Evolutionary conservation across 1,140 invertebrate genomes (phyloP), one percentile per base, ranked within the genome.

Genomic region (Diorhabda elongata): DNA sequence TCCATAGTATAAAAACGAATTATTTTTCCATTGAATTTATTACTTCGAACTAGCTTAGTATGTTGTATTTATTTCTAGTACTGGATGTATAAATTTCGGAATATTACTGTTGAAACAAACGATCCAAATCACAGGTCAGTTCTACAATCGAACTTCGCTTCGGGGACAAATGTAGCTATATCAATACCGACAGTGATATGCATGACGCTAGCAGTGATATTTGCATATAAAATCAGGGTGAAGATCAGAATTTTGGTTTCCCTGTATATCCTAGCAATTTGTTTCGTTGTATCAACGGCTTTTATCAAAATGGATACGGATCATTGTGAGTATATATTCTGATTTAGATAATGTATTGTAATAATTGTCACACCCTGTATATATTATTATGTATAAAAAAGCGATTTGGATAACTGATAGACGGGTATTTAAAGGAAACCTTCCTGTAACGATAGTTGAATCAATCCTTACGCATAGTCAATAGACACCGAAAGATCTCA

Each of bases 71-170:
- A 11, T 64, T 63, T 69, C 58, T 43, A 69, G 67, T 69, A 69
- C n/a, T 69, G 67, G 67, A 69, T 69, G 67, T 64, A 69, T 8
- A 69, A 69, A 58, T 69, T 69, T n/a, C 11, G 67, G 52, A 64
- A 47, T 41, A 63, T 43, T 5, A 44, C 56, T 11, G 56, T 61
- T 4, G 43, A 57, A n/a, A 59, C 7, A 5, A 60, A 26, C 9
- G 42, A 69, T 9, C 41, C 62, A 43, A 44, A 64, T 8, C 5
- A 58, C 61, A 63, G 62, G 52, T 63, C 60, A 8, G 5, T 7
- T 7, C 45, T 69, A 1, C 67, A 69, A 56, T 62, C 67, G 3
- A 64, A 69, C 45, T 69, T 63, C 59, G 67, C 61, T 4, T 69
- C 67, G 26, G 60, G 56, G 8, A 52, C 60, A 7, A 64, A 41